Percentiles rank a stretch among this genome's conserved stretches.
These are phyloP conservation scores for Sterna hirundo DNA, from an alignment of 2,113 vertebrate species.

Conservation along the genomic window DNA sequence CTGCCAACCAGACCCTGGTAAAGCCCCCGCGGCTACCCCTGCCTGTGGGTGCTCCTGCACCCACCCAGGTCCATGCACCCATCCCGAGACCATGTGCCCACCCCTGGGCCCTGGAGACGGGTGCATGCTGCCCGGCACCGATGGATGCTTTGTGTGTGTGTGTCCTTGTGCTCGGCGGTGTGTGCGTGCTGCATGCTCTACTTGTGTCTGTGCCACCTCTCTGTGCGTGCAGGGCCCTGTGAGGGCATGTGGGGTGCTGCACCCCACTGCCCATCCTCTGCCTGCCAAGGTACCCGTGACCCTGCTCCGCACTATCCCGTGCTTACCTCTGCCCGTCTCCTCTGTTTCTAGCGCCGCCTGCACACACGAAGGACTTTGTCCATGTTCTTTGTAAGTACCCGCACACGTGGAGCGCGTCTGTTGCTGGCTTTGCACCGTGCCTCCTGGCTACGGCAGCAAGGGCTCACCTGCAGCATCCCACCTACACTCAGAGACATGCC, in stretches of 20 bases:
- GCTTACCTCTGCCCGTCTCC: slow-evolving; percentile 59
- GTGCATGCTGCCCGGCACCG: accelerated
- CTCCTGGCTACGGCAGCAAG: neutral
- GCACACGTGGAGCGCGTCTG: neutral
- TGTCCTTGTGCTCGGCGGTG: neutral
- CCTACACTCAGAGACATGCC: accelerated
- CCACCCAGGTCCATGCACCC: neutral
- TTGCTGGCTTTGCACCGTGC: neutral
- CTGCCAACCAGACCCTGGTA: slow-evolving; percentile 96
- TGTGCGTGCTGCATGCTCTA: neutral
- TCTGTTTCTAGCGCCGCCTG: slow-evolving; percentile 85
- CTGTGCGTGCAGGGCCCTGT: accelerated
- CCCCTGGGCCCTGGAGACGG: accelerated
- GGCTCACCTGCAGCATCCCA: neutral
- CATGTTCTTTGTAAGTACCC: slow-evolving; percentile 97
- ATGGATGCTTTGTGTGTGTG: neutral
- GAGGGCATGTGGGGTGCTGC: neutral
- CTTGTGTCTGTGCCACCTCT: neutral
- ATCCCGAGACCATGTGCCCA: accelerated
- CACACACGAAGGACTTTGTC: slow-evolving; percentile 93
- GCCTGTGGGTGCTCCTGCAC: neutral
- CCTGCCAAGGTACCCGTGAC: neutral
- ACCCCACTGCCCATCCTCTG: neutral
- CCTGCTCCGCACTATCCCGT: neutral
- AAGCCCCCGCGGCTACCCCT: neutral